Evolutionary conservation across 2,888 invertebrate genomes (phyloP).

Genomic region (Colletes collaris): DNA sequence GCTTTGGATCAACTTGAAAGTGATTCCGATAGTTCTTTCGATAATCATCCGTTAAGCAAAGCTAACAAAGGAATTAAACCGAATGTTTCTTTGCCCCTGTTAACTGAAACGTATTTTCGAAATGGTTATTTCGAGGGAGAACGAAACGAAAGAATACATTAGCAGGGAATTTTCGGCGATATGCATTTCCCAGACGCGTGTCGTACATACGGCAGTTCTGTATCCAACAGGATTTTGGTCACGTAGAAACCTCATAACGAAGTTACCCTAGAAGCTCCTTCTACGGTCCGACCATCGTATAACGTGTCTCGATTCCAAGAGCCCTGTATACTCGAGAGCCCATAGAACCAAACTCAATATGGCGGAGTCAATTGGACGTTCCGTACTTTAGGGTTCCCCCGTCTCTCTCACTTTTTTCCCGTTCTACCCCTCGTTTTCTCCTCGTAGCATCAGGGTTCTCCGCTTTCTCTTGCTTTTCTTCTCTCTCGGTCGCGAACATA

Average conservation of each 20-base stretch:
- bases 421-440: constrained; percentile 36
- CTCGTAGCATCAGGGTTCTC: constrained; percentile 26
- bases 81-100: no score
- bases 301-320: constrained; percentile 74
- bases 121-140: neutral
- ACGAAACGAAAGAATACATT: neutral
- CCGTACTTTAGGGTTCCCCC: constrained; percentile 74
- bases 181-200: constrained; percentile 26
- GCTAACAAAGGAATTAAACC: no score
- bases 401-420: constrained; percentile 26
- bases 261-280: constrained; percentile 74
- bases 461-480: constrained; percentile 53
- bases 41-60: no score
- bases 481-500: constrained; percentile 60
- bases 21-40: no score
- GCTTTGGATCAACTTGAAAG: no score
- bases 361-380: constrained; percentile 81
- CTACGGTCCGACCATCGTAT: constrained; percentile 68
- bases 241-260: constrained; percentile 78
- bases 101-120: neutral
- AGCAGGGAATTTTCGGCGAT: neutral
- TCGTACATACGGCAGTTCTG: constrained; percentile 26
- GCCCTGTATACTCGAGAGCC: constrained; percentile 78
- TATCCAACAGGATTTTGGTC: constrained; percentile 75
- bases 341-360: constrained; percentile 82